Evolutionary conservation across 2,797 vertebrate genomes (phyloP), one percentile per base, ranked within the genome.

Genomic region (Phalanger gymnotis): DNA sequence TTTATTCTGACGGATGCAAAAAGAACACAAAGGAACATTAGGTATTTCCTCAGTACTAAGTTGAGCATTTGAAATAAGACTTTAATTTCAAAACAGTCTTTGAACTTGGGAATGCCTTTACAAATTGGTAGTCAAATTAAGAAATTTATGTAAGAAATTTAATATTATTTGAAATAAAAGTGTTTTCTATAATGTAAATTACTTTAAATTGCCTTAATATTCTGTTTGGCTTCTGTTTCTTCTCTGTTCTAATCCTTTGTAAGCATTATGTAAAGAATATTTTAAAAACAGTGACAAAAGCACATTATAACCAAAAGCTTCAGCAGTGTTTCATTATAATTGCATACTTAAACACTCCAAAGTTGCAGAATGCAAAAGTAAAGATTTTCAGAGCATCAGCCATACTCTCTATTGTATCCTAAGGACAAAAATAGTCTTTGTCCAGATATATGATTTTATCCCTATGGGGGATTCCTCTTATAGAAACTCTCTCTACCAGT

Each of bases 81-180:
- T 93, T 96, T 95, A 92, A 93, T 96, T 94, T 92, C 34, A 95
- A 93, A 96, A 87, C 53, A 89, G 19, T 57, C 30, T 87, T 93
- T 94, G 22, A 7, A 90, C 19, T 90, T 81, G 58, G 51, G 89
- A 91, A 14, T 91, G 30, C 53, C 90, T 54, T 87, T 53, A 54
- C 51, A 93, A 96, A 97, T 96, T 91, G 91, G 93, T 4, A 27
- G 95, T 90, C 94, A 91, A 95, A 95, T 94, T 92, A 93, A 96
- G 93, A 94, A 94, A 81, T 25, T 9, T 90, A 53, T 92, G 61
- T 95, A 52, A 90, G 93, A 95, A 94, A 96, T 92, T 92, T 11
- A 92, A n/a, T 90, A 92, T 89, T 93, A n/a, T 92, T 96, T 96
- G 81, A 96, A 97, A 95, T 96, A 30, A 90, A 57, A 92, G 19